Percentiles rank a stretch among this genome's conserved stretches.
These are phyloP conservation scores for Macroramphosus scolopax DNA, from an alignment of 2,797 vertebrate genomes.

Conservation along the genomic window DNA sequence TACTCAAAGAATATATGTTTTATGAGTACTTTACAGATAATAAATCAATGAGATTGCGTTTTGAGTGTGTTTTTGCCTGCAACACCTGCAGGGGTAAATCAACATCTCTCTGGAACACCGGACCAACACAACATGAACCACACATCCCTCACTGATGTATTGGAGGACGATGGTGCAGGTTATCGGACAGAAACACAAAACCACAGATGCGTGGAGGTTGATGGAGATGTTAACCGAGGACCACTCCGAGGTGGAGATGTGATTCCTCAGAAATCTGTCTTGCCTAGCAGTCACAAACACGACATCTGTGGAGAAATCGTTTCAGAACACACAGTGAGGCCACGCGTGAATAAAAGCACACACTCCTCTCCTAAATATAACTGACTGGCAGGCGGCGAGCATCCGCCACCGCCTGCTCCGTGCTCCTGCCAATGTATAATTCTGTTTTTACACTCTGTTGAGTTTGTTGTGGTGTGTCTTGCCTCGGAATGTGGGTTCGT, in stretches of 20 bases:
- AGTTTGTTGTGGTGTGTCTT: slow-evolving; percentile 16
- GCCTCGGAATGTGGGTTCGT: slow-evolving; percentile 1
- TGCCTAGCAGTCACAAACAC: too few relatives aligned
- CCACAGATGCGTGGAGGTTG: too few relatives aligned
- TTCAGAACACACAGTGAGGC: neutral
- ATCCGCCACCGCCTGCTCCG: neutral
- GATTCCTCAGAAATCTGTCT: neutral
- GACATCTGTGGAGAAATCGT: too few relatives aligned
- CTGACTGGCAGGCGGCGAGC: slow-evolving; percentile 22
- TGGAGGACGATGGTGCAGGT: too few relatives aligned
- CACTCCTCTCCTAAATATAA: slow-evolving; percentile 13
- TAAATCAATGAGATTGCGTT: too few relatives aligned
- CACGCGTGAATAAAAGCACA: neutral
- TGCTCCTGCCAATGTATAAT: slow-evolving; percentile 26
- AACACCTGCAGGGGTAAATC: too few relatives aligned
- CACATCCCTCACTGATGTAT: too few relatives aligned
- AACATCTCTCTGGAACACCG: too few relatives aligned
- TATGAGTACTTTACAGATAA: too few relatives aligned
- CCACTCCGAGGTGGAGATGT: neutral
- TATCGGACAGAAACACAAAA: too few relatives aligned
- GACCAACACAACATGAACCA: too few relatives aligned
- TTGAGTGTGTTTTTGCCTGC: too few relatives aligned
- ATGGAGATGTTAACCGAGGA: slow-evolving; percentile 4
- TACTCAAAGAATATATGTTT: neutral
- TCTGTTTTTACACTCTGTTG: slow-evolving; percentile 48